These are phyloP conservation scores for Carabus problematicus DNA, from an alignment of 2,888 invertebrate species.

Conservation along the genomic window DNA sequence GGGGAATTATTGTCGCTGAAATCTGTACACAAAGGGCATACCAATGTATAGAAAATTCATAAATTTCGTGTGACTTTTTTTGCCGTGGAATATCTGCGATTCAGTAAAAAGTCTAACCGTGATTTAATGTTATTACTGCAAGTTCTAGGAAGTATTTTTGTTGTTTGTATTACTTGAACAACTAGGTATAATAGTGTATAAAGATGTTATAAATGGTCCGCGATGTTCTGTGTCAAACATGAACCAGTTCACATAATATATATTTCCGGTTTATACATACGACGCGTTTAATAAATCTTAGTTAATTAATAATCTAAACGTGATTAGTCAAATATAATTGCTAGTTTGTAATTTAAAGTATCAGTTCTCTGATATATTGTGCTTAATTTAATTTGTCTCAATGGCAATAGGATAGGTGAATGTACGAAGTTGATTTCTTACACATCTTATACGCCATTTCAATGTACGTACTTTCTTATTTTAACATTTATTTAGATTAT, in stretches of 20 bases:
- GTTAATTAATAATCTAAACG: constrained; percentile 27
- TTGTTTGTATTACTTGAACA: constrained; percentile 20
- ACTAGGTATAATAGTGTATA: constrained; percentile 8
- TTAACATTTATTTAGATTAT: background rate
- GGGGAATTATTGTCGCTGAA: constrained; percentile 8
- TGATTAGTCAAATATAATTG: constrained; percentile 31
- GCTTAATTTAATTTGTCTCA: background rate
- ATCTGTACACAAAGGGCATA: constrained; percentile 25
- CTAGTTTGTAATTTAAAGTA: constrained; percentile 5
- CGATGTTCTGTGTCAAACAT: no score
- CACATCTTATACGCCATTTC: constrained; percentile 5
- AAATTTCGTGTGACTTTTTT: constrained; percentile 18
- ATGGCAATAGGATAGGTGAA: constrained; percentile 4
- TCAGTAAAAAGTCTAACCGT: background rate
- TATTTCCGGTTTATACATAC: constrained; percentile 24
- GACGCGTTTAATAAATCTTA: constrained; percentile 20
- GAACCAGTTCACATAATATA: no score
- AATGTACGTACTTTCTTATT: background rate
- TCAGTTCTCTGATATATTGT: background rate
- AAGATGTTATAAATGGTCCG: constrained; percentile 11
- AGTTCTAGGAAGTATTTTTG: constrained; percentile 17
- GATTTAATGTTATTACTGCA: constrained; percentile 24
- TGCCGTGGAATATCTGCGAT: constrained; percentile 9
- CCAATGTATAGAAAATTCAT: constrained; percentile 22
- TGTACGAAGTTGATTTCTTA: no score